Base-by-base conservation (phyloP, 2,113 vertebrate genomes). In the Candoia aspera region DNA sequence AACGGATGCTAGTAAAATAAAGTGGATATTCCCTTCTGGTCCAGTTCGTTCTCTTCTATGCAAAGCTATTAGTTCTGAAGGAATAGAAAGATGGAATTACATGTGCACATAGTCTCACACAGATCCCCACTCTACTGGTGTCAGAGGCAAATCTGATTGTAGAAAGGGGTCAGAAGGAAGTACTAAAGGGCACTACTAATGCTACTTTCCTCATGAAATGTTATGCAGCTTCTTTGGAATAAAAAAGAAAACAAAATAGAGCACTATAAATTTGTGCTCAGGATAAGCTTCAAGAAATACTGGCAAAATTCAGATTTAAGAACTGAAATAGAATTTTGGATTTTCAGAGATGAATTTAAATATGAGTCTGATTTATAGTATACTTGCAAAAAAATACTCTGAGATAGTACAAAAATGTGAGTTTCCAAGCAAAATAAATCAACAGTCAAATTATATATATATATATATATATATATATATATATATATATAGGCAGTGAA, bases 361-460 rank as follows among this genome's bases (percentile, higher is more conserved):
- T 54, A 26, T 15, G 8, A 8, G 15, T 91, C 11, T 26, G n/a
- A 24, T 8, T 29, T 15, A 84, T n/a, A n/a, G n/a, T n/a, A n/a
- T 84, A 60, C 37, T 90, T 90, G 29, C 68, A 49, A 86, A 59
- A 88, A 87, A 23, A 6, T 60, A 53, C 4, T 84, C 26, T 62
- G 29, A 62, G 8, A 68, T n/a, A 19, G 23, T 5, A 87, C n/a
- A 86, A 57, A 87, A 26, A 90, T 83, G 59, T 54, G 73, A 29
- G 10, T 46, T n/a, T 88, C 54, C 42, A 53, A 59, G 12, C 9
- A 83, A 83, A 93, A 68, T 33, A 88, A 93, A 46, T 84, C 24
- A 84, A 53, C 84, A 90, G 55, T 68, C 57, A 91, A 84, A n/a
- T n/a, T n/a, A 89, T 85, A 92, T 55, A 42, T 37, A 92, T 86